These are phyloP conservation scores for Agrypnus murinus DNA, from an alignment of 2,888 invertebrate species.

Conservation along the genomic window DNA sequence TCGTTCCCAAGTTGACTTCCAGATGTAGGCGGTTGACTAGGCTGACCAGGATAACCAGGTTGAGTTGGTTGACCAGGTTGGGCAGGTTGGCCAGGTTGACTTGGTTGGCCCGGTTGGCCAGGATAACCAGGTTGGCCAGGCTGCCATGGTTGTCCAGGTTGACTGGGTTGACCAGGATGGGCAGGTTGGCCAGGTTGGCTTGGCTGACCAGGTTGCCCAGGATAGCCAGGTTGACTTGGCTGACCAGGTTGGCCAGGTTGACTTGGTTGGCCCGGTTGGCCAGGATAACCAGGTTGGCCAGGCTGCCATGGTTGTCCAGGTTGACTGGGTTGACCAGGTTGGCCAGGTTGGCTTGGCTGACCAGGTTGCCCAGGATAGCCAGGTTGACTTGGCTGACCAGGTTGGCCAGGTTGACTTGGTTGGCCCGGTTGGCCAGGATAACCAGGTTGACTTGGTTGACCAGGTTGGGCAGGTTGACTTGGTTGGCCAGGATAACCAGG, in stretches of 20 bases:
- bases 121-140: constrained; percentile 49
- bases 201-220: constrained; percentile 50
- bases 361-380: constrained; percentile 24
- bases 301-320: constrained; percentile 22
- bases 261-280: constrained; percentile 19
- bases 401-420: constrained; percentile 21
- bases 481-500: constrained; percentile 21
- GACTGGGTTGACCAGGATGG: constrained; percentile 41
- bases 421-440: constrained; percentile 12
- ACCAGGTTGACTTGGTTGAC: constrained; percentile 18
- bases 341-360: not conserved
- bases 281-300: no score
- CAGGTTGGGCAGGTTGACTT: constrained; percentile 11
- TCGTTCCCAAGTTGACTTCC: no score
- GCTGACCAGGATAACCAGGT: constrained; percentile 37
- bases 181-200: constrained; percentile 46
- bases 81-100: constrained; percentile 50
- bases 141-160: constrained; percentile 50
- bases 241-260: constrained; percentile 42
- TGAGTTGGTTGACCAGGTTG: constrained; percentile 35
- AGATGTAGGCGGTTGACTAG: constrained; percentile 47
- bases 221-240: constrained; percentile 37
- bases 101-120: constrained; percentile 42
- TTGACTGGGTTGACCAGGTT: constrained; percentile 30
- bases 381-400: not conserved